Base-by-base conservation (phyloP, 2,888 invertebrate species). In the Chaetogeoica ovagalla region DNA sequence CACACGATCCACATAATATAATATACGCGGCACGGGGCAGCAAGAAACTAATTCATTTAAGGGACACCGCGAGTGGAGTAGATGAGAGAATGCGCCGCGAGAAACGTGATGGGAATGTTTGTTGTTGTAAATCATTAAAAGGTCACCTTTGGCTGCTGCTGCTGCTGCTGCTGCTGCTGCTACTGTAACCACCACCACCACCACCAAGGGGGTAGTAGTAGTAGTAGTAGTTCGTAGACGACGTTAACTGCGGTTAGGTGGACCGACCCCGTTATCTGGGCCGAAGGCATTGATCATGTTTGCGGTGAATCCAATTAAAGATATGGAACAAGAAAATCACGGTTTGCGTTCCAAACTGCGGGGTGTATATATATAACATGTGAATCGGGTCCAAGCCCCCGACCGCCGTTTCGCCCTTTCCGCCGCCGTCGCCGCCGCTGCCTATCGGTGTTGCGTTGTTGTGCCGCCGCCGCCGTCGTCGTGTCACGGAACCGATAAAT, bases 121-220 rank as follows among this genome's bases (percentile, higher is more conserved):
- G n/a, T n/a, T n/a, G n/a, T n/a, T n/a, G 79, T 79, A 79, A 79
- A 79, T 79, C 79, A 79, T 79, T 79, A 79, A 71, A 79, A 79
- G 79, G 79, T 79, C 71, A 79, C 79, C 79, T 79, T 52, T 65
- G 70, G 71, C 52, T 63, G 43, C 17, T 63, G 71, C 52, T 63
- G 43, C 17, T 63, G n/a, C 63, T 70, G 23, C 39, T 63, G 39
- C 79, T 63, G 71, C 52, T 63, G 43, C 17, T 63, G n/a, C 63
- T 70, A 19, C 39, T 63, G 39, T n/a, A n/a, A n/a, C n/a, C n/a
- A n/a, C n/a, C n/a, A n/a, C n/a, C n/a, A n/a, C n/a, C n/a, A n/a
- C n/a, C 79, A 23, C 63, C 79, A 15, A 70, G 71, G 77, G 77
- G 70, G 69, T 62, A 62, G 63, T 73, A 6, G 39, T 52, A 19